Evolutionary conservation across 2,888 invertebrate genomes (phyloP), one percentile per base, ranked within the genome.

Genomic region (Pocota personata): DNA sequence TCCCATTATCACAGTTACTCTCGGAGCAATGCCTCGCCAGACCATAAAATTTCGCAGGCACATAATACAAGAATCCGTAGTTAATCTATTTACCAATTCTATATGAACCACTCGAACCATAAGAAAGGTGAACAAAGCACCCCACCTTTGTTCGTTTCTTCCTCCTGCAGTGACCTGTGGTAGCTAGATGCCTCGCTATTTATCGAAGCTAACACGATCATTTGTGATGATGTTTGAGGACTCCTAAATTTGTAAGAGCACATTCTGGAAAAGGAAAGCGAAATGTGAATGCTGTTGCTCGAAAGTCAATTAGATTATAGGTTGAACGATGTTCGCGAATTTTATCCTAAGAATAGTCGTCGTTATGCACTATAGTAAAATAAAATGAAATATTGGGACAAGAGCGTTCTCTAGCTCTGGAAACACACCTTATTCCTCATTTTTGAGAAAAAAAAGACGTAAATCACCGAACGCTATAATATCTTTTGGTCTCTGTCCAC

Each of bases 301-400:
- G 8, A 32, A 32, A 32, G 14, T 52, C 19, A 30, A 30, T 4
- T 30, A 30, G 6, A 32, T 19, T 24, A 3, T 48, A 48, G 19
- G 35, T 30, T 58, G 37, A 67, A 77, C 35, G 67, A 71, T 58
- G 50, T 32, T 50, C 40, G 32, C 37, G 5, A 10, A 32, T 60
- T 72, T 24, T 67, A 43, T 67, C 37, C 46, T 62, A 62, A 64
- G 67, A 82, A 71, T 48, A 64, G 37, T 62, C 60, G 37, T 62
- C 60, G 52, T 48, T 57, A 32, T 46, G n/a, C 19, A 21, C 14
- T 43, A 52, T 30, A 21, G 64, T 43, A 71, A 30, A 82, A 77
- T 57, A 30, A 71, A 79, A 78, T 83, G 72, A 83, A 83, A 83
- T 78, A 83, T 83, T 83, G 67, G 58, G 58, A 77, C 77, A 82